Conservation (phyloP, 2,113 vertebrate genomes). For the Anhinga rufa region DNA sequence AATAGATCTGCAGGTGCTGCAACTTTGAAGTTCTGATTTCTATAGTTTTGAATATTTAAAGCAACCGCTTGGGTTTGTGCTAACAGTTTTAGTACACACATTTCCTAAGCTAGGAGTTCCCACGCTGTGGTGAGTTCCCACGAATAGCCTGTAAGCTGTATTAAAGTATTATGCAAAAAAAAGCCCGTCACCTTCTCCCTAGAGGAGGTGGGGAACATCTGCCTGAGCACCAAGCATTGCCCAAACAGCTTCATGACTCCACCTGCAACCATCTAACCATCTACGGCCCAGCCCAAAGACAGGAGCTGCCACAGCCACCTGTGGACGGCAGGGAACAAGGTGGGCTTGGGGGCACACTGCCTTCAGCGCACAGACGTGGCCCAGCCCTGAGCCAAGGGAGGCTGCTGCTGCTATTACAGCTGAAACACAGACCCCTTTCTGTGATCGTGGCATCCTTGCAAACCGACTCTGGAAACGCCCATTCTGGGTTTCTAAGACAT, state of each 20-base stretch:
- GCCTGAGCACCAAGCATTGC: background rate
- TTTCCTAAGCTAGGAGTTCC: conserved; percentile 13
- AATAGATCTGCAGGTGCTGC: background rate
- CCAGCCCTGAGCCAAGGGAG: background rate
- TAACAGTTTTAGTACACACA: background rate
- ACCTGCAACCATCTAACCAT: background rate
- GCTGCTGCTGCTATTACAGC: background rate
- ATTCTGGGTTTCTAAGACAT: background rate
- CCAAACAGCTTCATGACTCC: background rate
- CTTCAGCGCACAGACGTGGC: background rate
- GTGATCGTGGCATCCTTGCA: background rate
- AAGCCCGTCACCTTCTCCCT: background rate
- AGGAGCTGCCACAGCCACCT: background rate
- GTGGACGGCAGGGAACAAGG: background rate
- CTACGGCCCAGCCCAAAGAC: background rate
- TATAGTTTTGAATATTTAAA: conserved; percentile 26
- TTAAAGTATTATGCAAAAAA: conserved; percentile 50
- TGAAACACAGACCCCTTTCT: background rate
- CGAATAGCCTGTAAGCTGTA: background rate
- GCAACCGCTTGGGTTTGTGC: background rate
- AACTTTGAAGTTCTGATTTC: conserved; percentile 15
- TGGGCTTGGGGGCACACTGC: background rate
- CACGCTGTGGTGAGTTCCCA: conserved; percentile 12
- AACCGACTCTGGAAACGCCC: background rate
- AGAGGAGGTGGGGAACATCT: background rate